phyloP scores from a whole-genome alignment of 2,113 vertebrate genomes.

The Catharus minimus region DNA sequence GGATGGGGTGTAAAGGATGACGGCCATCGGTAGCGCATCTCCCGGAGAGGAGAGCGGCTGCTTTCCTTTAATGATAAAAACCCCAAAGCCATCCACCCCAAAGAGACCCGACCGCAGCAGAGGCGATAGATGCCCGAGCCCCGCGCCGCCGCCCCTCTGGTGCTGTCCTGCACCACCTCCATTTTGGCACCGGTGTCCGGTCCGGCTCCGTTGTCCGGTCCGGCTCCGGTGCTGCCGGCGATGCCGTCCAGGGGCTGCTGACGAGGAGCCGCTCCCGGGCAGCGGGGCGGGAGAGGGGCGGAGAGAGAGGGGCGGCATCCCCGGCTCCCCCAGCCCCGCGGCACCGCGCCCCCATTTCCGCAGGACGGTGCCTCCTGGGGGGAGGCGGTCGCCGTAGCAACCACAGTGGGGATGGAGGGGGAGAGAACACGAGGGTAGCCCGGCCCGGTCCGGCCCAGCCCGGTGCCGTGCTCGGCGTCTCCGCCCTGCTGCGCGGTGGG shows the following conservation, averaged over 20 bases:
- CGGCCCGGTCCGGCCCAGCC: neutral
- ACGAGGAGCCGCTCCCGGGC: neutral
- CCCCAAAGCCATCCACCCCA: neutral
- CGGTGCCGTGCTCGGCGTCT: neutral
- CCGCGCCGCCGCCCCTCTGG: neutral
- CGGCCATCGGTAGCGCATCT: neutral
- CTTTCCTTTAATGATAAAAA: neutral
- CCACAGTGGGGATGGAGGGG: neutral
- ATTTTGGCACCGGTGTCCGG: neutral
- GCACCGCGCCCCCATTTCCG: neutral
- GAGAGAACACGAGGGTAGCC: neutral
- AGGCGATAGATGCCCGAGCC: neutral
- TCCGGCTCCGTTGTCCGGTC: neutral
- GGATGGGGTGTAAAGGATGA: neutral
- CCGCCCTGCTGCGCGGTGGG: neutral
- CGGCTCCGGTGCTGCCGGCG: neutral
- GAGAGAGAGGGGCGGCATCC: slow-evolving; percentile 46
- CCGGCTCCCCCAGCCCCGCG: slow-evolving; percentile 38
- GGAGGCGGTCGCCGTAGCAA: slow-evolving; percentile 62
- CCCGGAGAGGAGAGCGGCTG: neutral
- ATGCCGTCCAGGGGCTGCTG: neutral
- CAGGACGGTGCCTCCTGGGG: slow-evolving; percentile 47
- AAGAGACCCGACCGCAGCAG: neutral
- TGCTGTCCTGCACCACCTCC: slow-evolving; percentile 24
- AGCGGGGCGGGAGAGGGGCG: neutral